Evolutionary conservation across 2,797 vertebrate genomes (phyloP), one percentile per base, ranked within the genome.

Genomic region (Acridotheres tristis): DNA sequence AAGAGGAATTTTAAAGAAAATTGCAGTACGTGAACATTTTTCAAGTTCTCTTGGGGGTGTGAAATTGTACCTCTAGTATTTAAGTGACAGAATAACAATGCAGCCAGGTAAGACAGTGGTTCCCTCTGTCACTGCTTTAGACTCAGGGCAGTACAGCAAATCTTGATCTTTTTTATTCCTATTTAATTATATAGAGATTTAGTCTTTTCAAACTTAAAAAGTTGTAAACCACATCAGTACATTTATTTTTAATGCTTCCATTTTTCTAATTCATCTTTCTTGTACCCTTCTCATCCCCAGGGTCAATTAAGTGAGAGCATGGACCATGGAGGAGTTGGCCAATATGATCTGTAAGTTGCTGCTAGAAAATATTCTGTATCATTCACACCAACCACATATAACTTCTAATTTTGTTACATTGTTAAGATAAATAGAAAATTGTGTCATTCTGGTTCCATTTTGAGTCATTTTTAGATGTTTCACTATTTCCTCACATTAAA

Each of bases 291-390:
- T 88, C 27, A 34, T 73, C 23, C 76, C 96, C 97, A 99, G 99
- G 97, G 96, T 96, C 98, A 99, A 81, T 97, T 98, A 96, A 98
- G 97, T 96, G 99, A 99, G 97, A 98, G 98, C 97, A 99, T 99
- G 99, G 99, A 99, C 94, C 99, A 99, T 92, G 98, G 98, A 97
- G 98, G 98, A 97, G 98, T 98, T 94, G 96, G 97, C 97, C 97
- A 98, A 93, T 99, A 99, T 97, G 99, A 99, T 88, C 98, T 99
- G 99, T 99, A 98, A 99, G 99, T 99, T 96, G 73, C 88, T 96
- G 80, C 91, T 92, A 90, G 82, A 93, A 95, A 63, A 94, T 84
- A 72, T 76, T 73, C 57, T 80, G 27, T 96, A 45, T 36, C 65
- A 43, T 94, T 94, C 55, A 67, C 85, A 34, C 65, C 57, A 85